Evolutionary conservation across 2,888 invertebrate species (phyloP).

Genomic region (Petrolisthes cinctipes): DNA sequence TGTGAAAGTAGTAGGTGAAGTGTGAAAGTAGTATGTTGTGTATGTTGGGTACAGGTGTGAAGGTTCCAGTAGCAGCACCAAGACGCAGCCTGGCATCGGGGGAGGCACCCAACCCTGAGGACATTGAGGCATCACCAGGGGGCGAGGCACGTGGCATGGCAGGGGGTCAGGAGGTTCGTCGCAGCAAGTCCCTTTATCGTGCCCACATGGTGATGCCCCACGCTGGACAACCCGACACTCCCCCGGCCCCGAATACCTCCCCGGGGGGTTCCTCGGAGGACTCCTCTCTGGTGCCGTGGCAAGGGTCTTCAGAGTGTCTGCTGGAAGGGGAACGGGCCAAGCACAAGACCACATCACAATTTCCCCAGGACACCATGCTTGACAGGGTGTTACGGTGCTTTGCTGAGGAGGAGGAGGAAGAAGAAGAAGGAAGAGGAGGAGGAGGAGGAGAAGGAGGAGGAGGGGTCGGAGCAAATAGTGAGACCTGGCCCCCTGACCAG

Average conservation of each 20-base stretch:
- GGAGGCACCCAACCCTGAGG: neutral
- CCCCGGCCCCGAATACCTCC: neutral
- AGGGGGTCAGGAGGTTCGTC: neutral
- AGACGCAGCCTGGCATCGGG: slow-evolving; percentile 36
- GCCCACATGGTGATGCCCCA: slow-evolving; percentile 18
- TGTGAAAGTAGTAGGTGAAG: neutral
- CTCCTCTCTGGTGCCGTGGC: slow-evolving; percentile 52
- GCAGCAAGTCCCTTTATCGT: slow-evolving; percentile 31
- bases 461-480: neutral
- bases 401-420: neutral
- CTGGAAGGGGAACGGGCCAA: neutral
- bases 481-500: slow-evolving; percentile 26
- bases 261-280: slow-evolving; percentile 23
- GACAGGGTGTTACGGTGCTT: slow-evolving; percentile 55
- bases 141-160: neutral
- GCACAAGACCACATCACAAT: neutral
- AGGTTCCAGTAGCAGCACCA: slow-evolving; percentile 27
- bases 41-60: neutral
- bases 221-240: slow-evolving; percentile 2
- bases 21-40: neutral
- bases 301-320: slow-evolving; percentile 46
- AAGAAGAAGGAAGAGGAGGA: neutral
- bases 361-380: slow-evolving; percentile 54
- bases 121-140: no score
- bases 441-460: neutral